Evolutionary conservation across 2,113 vertebrate genomes (phyloP).

Genomic region (Cercocebus atys): DNA sequence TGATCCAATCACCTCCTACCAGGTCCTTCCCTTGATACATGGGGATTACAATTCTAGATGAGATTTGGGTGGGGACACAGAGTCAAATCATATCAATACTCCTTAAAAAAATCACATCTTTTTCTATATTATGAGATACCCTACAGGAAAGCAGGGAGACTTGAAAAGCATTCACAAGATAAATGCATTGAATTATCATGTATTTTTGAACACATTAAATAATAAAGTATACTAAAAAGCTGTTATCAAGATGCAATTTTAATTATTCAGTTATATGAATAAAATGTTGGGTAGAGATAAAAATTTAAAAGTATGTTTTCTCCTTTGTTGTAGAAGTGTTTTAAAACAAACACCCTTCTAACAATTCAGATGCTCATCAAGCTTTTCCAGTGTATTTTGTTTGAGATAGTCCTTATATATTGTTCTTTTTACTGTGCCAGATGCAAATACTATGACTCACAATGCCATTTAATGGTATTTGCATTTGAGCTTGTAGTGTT

Average conservation of each 20-base stretch:
- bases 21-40: too few relatives aligned
- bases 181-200: background rate
- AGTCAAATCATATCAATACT: background rate
- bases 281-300: slow-evolving; percentile 51
- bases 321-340: slow-evolving; percentile 49
- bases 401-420: background rate
- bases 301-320: slow-evolving; percentile 37
- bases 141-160: background rate
- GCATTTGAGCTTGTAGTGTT: background rate
- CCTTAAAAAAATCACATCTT: background rate
- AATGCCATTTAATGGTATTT: background rate
- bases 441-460: background rate
- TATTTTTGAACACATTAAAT: background rate
- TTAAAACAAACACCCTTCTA: slow-evolving; percentile 67
- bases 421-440: background rate
- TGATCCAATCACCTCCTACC: too few relatives aligned
- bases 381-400: slow-evolving; percentile 49
- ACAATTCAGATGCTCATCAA: slow-evolving; percentile 53
- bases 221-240: background rate
- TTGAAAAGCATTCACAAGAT: background rate
- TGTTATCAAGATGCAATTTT: background rate
- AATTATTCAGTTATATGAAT: slow-evolving; percentile 36
- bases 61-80: too few relatives aligned
- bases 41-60: too few relatives aligned
- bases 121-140: background rate